A percentile compares a stretch with the other conserved stretches of the same genome.
Conservation (phyloP, 2,797 vertebrate genomes). For the Bryconaethiops microstoma region DNA sequence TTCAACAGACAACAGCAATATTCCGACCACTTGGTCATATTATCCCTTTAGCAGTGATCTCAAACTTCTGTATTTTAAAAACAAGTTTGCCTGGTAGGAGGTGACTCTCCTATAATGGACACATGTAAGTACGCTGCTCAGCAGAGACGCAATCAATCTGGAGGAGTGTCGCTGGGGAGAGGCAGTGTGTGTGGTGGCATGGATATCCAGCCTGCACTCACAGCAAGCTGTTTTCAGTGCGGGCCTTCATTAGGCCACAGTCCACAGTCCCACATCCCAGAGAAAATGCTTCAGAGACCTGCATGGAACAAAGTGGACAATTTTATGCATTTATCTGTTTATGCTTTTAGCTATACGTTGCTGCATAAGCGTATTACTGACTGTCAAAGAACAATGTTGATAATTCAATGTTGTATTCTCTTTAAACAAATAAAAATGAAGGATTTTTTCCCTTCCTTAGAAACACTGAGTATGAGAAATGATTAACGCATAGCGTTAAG, state of each 20-base stretch:
- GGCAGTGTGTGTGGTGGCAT: conserved; percentile 63
- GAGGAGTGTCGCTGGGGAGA: conserved; percentile 54
- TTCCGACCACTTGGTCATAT: conserved; percentile 15
- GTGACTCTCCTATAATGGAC: conserved; percentile 5
- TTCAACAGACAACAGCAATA: conserved; percentile 8
- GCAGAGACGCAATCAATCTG: conserved; percentile 20
- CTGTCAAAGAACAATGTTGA: too few species aligned
- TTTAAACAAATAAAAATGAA: too few species aligned
- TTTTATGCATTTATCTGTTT: not conserved
- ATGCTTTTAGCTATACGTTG: too few species aligned
- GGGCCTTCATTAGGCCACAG: conserved; percentile 75
- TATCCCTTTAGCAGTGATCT: not conserved
- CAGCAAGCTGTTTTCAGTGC: conserved; percentile 76
- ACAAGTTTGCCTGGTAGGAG: not conserved
- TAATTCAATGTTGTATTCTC: too few species aligned
- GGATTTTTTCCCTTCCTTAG: too few species aligned
- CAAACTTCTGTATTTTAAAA: conserved; percentile 5
- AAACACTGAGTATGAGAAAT: too few species aligned
- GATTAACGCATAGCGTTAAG: too few species aligned
- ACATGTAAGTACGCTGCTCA: conserved; percentile 22
- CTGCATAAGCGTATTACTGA: too few species aligned
- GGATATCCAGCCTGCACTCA: conserved; percentile 69
- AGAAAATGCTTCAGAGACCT: conserved; percentile 60
- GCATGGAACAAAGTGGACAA: conserved; percentile 8
- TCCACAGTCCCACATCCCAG: conserved; percentile 56